Evolutionary conservation across 2,888 invertebrate species (phyloP), one percentile per base, ranked within the genome.

Genomic region (Chaitophorus viminalis): DNA sequence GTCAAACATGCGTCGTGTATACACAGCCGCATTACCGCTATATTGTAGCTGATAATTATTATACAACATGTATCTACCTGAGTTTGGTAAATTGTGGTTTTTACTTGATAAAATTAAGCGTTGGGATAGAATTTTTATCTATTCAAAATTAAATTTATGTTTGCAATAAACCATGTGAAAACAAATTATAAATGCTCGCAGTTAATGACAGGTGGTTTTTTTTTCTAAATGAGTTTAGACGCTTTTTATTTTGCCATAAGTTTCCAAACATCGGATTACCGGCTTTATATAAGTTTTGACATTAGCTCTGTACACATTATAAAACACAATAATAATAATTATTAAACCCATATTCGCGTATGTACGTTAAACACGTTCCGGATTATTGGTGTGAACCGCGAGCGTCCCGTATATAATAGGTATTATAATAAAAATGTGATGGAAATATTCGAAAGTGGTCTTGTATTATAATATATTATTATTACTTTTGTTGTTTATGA

Each of bases 361-460:
- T 60, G 60, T 21, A 60, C 21, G 8, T 21, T 60, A 25, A 60
- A 60, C 60, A 5, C 60, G 60, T 60, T 60, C 21, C 60, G 60
- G 60, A 60, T 60, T 60, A 60, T 60, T 6, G 60, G 25, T 9
- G 68, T 29, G 68, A 29, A 68, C 6, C n/a, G 25, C 29, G n/a
- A 5, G 3, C n/a, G n/a, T n/a, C n/a, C n/a, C n/a, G 68, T 68
- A 29, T 29, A 70, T 17, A 31, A 70, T 14, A 9, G 21, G 17
- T 60, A 60, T 60, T 21, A 65, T 65, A n/a, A 21, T 33, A 33
- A 5, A 60, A 29, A 31, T 46, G 60, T 11, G 54, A 75, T 6
- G 60, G 74, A 29, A 83, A 75, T 14, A 76, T 75, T 84, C 39
- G 83, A 84, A 84, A 84, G 83, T 46, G 60, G 75, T 31, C 60